Percentiles rank a stretch among this genome's conserved stretches.
Evolutionary conservation across 2,113 vertebrate species (phyloP).

Genomic region (Phalacrocorax pelagicus): DNA sequence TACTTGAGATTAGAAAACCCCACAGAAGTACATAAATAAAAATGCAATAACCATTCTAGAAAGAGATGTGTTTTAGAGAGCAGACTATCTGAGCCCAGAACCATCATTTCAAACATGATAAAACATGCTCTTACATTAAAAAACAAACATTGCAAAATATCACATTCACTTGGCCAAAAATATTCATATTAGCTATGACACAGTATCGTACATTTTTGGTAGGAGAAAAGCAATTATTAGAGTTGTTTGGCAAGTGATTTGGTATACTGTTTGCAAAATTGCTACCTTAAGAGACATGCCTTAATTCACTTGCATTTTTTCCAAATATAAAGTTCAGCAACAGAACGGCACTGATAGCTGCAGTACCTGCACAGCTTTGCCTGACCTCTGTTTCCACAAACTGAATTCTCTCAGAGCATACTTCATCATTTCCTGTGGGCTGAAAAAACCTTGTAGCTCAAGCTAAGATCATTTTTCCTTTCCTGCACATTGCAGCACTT

Average conservation of each 20-base stretch:
- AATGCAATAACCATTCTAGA: background rate
- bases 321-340: background rate
- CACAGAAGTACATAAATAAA: background rate
- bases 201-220: background rate
- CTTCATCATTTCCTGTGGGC: slow-evolving; percentile 66
- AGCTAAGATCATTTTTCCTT: background rate
- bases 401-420: background rate
- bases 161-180: background rate
- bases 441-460: background rate
- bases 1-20: background rate
- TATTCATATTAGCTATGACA: background rate
- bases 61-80: background rate
- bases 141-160: background rate
- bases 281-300: background rate
- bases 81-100: background rate
- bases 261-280: background rate
- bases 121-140: background rate
- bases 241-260: background rate
- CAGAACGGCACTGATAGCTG: background rate
- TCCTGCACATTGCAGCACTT: background rate
- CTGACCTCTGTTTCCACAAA: slow-evolving; percentile 26
- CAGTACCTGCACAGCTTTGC: background rate
- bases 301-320: background rate
- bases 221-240: background rate
- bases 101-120: background rate